These are phyloP conservation scores for Lithophane leautieri DNA, from an alignment of 2,888 invertebrate genomes.

Conservation along the genomic window DNA sequence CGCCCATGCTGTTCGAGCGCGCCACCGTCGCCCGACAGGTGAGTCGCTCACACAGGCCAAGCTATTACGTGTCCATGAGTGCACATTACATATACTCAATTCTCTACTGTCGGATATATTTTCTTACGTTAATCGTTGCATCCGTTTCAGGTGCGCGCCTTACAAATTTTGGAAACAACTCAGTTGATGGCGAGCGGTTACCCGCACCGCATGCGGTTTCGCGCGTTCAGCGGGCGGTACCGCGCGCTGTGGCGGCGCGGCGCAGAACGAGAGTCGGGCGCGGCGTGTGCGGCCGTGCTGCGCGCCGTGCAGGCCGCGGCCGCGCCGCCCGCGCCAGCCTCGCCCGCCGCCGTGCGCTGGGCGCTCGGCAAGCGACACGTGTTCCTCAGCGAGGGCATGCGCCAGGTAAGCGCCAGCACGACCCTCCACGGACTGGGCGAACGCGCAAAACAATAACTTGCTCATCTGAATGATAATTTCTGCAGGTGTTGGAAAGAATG, in stretches of 20 bases:
- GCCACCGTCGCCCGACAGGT: slow-evolving; percentile 95
- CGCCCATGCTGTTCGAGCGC: slow-evolving; percentile 95
- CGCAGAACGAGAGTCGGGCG: slow-evolving; percentile 89
- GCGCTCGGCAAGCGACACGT: slow-evolving; percentile 98
- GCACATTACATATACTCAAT: background rate
- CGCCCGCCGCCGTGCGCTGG: slow-evolving; percentile 93
- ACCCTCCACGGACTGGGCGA: background rate
- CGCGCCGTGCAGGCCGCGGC: slow-evolving; percentile 94
- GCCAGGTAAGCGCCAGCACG: slow-evolving; percentile 88
- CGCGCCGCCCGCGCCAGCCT: slow-evolving; percentile 94
- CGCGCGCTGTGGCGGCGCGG: slow-evolving; percentile 95
- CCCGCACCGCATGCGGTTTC: slow-evolving; percentile 98
- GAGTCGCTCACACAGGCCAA: slow-evolving; percentile 71
- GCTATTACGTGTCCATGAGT: background rate
- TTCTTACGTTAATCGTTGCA: background rate
- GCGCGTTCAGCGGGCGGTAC: slow-evolving; percentile 96
- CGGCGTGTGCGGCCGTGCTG: slow-evolving; percentile 93
- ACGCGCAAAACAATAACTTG: too few relatives aligned
- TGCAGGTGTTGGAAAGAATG: slow-evolving; percentile 95
- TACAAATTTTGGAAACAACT: slow-evolving; percentile 98
- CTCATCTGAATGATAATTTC: background rate
- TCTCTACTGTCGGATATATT: too few relatives aligned
- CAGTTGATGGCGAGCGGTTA: slow-evolving; percentile 98
- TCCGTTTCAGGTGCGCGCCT: slow-evolving; percentile 92
- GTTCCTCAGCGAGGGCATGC: slow-evolving; percentile 97